Evolutionary conservation across 1,140 invertebrate genomes (phyloP), one percentile per base, ranked within the genome.

Genomic region (Popillia japonica): DNA sequence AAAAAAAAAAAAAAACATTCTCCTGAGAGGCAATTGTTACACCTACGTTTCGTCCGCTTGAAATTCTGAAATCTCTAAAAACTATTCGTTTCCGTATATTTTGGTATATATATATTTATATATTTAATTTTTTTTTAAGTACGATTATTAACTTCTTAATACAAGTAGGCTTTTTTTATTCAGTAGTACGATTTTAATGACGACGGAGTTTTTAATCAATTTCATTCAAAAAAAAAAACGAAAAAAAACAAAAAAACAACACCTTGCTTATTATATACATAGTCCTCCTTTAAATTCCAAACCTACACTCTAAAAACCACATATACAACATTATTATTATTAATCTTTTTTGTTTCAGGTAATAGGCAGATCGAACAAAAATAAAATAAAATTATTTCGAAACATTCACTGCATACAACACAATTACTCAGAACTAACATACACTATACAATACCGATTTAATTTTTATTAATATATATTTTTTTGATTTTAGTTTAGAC

Each of bases 381-480:
- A n/a, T n/a, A n/a, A n/a, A n/a, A n/a, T n/a, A 27, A 64, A 17
- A 23, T 64, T n/a, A 22, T 64, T 64, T 7, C 61, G 17, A 59
- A 23, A 64, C 10, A 23, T 64, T 64, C 61, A 27, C 61, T 64
- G 61, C 61, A 64, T 64, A 64, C 61, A 64, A 64, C 61, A 64
- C 61, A 64, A 64, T 64, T 64, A 64, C 23, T 64, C 61, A 64
- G n/a, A 20, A 64, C 61, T 64, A 64, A 64, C 61, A 64, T 27
- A 64, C 61, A 22, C 61, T 64, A 64, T 64, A 64, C 61, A 64
- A 64, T 64, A 64, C 22, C 61, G 23, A 64, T 64, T 64, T 64
- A 20, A 17, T 22, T 64, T 27, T 23, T n/a, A n/a, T n/a, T n/a
- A n/a, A n/a, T n/a, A n/a, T n/a, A n/a, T n/a, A n/a, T n/a, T n/a